phyloP scores from a whole-genome alignment of 1,140 invertebrate species.

The Mesaphorura yosii region DNA sequence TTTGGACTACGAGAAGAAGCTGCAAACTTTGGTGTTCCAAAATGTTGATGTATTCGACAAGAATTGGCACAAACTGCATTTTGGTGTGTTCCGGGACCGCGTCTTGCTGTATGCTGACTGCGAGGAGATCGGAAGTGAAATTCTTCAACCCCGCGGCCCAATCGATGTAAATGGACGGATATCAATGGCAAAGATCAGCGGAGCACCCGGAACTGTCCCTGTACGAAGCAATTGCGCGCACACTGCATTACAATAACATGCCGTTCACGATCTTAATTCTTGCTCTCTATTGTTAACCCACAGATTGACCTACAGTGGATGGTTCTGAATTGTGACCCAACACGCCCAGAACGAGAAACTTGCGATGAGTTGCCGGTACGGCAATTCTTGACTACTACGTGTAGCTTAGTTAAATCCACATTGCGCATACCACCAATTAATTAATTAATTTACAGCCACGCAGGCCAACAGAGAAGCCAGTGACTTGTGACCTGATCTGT shows the following conservation, averaged over 20 bases:
- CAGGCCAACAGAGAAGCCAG: slow-evolving; percentile 13
- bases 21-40: slow-evolving; percentile 50
- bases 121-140: slow-evolving; percentile 38
- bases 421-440: background rate
- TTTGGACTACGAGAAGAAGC: slow-evolving; percentile 43
- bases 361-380: slow-evolving; percentile 57
- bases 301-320: slow-evolving; percentile 71
- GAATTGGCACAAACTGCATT: slow-evolving; percentile 69
- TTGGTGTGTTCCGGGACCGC: slow-evolving; percentile 54
- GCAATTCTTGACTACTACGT: slow-evolving; percentile 14
- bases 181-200: slow-evolving; percentile 49
- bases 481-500: slow-evolving; percentile 41
- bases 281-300: slow-evolving; percentile 31
- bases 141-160: slow-evolving; percentile 43
- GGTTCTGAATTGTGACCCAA: slow-evolving; percentile 64
- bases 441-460: slow-evolving; percentile 15
- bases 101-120: slow-evolving; percentile 62
- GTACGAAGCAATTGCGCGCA: slow-evolving; percentile 39
- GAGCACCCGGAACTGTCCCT: slow-evolving; percentile 46
- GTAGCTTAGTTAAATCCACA: background rate
- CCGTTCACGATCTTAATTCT: background rate
- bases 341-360: slow-evolving; percentile 52
- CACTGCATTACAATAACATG: slow-evolving; percentile 4
- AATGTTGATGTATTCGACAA: slow-evolving; percentile 52
- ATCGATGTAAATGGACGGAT: slow-evolving; percentile 57